Evolutionary conservation across 2,888 invertebrate genomes (phyloP).

Genomic region (Auanema sp.): DNA sequence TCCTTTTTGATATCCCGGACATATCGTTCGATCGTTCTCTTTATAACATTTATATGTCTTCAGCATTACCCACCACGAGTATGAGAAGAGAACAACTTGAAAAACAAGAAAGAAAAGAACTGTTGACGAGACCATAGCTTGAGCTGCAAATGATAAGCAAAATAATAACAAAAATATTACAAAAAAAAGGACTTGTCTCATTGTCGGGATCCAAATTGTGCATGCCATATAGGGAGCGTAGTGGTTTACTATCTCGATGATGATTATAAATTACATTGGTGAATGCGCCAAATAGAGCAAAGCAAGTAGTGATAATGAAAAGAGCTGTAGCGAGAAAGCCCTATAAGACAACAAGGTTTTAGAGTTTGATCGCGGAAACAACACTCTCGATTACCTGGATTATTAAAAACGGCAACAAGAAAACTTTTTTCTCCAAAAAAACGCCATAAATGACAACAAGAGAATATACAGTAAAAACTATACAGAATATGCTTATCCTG

Average conservation of each 20-base stretch:
- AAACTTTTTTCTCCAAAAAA: slow-evolving; percentile 26
- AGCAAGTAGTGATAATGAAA: slow-evolving; percentile 14
- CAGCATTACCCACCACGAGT: slow-evolving; percentile 21
- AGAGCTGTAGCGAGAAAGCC: slow-evolving; percentile 19
- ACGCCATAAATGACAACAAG: slow-evolving; percentile 23
- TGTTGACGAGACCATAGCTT: slow-evolving; percentile 20
- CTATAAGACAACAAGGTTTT: slow-evolving; percentile 14
- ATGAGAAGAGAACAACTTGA: slow-evolving; percentile 16
- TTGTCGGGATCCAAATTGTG: slow-evolving; percentile 31
- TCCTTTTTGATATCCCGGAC: slow-evolving; percentile 30
- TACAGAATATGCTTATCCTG: slow-evolving; percentile 27
- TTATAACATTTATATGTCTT: slow-evolving; percentile 26
- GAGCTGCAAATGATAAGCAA: slow-evolving; percentile 28
- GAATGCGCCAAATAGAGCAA: slow-evolving; percentile 24
- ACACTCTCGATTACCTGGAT: slow-evolving; percentile 21
- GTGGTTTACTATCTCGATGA: slow-evolving; percentile 19
- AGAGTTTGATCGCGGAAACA: background rate
- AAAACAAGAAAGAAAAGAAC: slow-evolving; percentile 20
- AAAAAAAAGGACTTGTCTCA: slow-evolving; percentile 35
- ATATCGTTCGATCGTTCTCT: slow-evolving; percentile 22
- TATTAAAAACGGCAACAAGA: slow-evolving; percentile 29
- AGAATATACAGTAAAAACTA: slow-evolving; percentile 28
- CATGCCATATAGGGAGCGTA: slow-evolving; percentile 27
- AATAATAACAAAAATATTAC: too few relatives aligned
- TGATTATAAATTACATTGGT: slow-evolving; percentile 25